Conservation (phyloP, 2,797 vertebrate genomes). For the Coluber constrictor region DNA sequence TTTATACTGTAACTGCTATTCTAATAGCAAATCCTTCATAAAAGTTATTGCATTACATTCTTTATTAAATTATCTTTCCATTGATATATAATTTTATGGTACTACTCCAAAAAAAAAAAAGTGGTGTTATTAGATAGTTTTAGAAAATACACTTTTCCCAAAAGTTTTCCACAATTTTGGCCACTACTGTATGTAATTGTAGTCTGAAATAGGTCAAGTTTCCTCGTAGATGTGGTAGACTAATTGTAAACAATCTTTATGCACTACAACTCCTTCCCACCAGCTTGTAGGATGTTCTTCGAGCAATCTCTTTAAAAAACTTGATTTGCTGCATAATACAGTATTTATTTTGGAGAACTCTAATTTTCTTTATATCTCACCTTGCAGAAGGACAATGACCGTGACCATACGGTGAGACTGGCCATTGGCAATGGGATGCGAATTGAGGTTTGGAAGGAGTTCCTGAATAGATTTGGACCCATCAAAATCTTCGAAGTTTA, state of each 20-base stretch:
- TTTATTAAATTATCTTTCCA: no score
- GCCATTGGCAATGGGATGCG: constrained; percentile 82
- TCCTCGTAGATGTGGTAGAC: not conserved
- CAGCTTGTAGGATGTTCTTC: not conserved
- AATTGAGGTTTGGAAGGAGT: constrained; percentile 80
- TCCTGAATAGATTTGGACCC: constrained; percentile 76
- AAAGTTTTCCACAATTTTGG: no score
- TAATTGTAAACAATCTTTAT: not conserved
- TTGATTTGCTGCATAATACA: not conserved
- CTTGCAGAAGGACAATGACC: constrained; percentile 74
- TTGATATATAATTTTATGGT: no score
- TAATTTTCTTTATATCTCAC: not conserved
- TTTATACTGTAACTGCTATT: no score
- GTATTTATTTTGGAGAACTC: not conserved
- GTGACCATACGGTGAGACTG: constrained; percentile 71
- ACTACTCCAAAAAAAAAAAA: no score
- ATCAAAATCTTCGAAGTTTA: constrained; percentile 78
- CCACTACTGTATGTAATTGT: not conserved
- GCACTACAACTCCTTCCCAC: not conserved
- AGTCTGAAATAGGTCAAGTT: not conserved
- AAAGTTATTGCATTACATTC: no score
- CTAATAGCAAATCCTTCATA: no score
- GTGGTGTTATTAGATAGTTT: no score
- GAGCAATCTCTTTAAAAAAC: not conserved
- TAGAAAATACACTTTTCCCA: no score